Conservation (phyloP, 2,797 vertebrate genomes). For the Oreochromis grahami region DNA sequence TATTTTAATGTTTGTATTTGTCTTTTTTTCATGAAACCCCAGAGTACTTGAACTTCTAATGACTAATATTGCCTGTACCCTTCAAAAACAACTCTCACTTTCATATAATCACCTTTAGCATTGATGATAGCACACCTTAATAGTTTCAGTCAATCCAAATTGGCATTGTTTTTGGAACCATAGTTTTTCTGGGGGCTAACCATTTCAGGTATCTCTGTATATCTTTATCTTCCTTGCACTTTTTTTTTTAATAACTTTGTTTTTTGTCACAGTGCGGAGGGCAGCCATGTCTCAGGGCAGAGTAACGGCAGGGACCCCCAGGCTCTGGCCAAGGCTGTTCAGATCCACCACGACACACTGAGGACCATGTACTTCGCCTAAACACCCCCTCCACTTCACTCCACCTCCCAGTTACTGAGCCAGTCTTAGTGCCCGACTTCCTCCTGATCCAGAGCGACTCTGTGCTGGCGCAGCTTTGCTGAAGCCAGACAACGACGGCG, state of each 20-base stretch:
- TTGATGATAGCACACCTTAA: not conserved
- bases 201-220: not conserved
- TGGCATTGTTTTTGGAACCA: not conserved
- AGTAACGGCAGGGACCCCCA: conserved; percentile 96
- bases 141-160: not conserved
- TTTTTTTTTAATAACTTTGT: not conserved
- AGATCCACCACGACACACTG: conserved; percentile 99
- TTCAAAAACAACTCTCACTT: accelerated
- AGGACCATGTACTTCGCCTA: conserved; percentile 99
- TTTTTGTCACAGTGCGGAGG: conserved; percentile 87
- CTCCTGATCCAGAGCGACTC: not conserved
- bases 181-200: not conserved
- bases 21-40: not conserved
- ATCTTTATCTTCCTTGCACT: not conserved
- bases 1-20: not conserved
- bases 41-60: not conserved
- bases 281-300: conserved; percentile 98
- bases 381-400: conserved; percentile 8
- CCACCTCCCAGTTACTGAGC: not conserved
- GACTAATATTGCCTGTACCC: not conserved
- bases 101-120: not conserved
- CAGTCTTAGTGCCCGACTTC: conserved; percentile 27
- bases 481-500: accelerated
- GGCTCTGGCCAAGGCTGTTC: conserved; percentile 95
- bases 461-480: not conserved